phyloP scores from a whole-genome alignment of 1,140 invertebrate species.

The Aricia agestis region DNA sequence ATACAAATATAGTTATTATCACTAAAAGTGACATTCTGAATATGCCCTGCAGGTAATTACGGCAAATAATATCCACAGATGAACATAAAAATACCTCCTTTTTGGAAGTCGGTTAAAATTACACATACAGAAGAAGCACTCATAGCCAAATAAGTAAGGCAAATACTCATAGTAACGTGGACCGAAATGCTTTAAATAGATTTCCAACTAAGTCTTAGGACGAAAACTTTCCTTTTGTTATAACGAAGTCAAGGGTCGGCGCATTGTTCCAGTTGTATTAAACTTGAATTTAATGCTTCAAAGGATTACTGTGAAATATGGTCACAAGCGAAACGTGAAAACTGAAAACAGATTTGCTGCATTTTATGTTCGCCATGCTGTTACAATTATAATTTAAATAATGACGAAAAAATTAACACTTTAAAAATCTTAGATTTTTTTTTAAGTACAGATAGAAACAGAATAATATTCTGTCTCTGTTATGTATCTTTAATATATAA shows the following conservation, averaged over 20 bases:
- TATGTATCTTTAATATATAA: no score
- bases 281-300: slow-evolving; percentile 54
- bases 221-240: slow-evolving; percentile 52
- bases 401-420: background rate
- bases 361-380: background rate
- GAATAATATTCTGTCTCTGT: no score
- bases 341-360: background rate
- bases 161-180: background rate
- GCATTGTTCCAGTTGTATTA: slow-evolving; percentile 58
- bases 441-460: no score
- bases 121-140: no score
- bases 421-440: background rate
- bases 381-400: background rate
- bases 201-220: slow-evolving; percentile 44
- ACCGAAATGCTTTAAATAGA: slow-evolving; percentile 34
- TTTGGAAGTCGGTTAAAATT: no score
- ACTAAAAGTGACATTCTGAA: no score
- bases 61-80: no score
- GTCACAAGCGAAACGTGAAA: slow-evolving; percentile 30
- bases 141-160: background rate
- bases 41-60: no score
- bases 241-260: slow-evolving; percentile 40
- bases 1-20: no score
- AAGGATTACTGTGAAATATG: slow-evolving; percentile 50
- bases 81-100: no score